A percentile compares a stretch with the other conserved stretches of the same genome.
Conservation (phyloP, 2,888 invertebrate genomes). For the Dinocampus coccinellae region DNA sequence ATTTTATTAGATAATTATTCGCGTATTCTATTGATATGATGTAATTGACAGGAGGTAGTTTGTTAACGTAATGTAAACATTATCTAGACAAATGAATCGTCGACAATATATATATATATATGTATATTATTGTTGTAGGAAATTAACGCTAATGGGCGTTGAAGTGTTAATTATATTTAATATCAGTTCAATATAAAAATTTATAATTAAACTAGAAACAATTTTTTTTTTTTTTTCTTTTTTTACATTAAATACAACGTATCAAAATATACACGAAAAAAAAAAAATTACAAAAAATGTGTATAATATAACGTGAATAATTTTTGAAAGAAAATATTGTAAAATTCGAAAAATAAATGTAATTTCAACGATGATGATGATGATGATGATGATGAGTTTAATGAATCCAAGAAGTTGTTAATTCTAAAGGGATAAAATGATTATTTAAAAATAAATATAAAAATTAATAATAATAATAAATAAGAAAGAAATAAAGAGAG, state of each 20-base stretch:
- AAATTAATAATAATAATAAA: constrained; percentile 9
- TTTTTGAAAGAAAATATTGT: neutral
- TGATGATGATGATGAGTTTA: constrained; percentile 17
- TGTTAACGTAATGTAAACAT: constrained; percentile 30
- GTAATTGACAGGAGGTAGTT: constrained; percentile 30
- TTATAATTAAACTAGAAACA: constrained; percentile 23
- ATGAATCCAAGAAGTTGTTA: constrained; percentile 19
- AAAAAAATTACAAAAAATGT: no score
- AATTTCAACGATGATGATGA: neutral
- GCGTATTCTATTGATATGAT: constrained; percentile 15
- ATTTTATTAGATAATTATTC: constrained; percentile 26
- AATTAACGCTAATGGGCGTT: constrained; percentile 23
- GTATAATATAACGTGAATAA: constrained; percentile 14
- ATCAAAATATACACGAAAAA: no score
- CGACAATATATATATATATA: neutral
- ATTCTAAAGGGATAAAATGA: constrained; percentile 16
- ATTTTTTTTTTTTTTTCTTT: no score
- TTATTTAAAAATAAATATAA: neutral
- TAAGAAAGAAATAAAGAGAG: constrained; percentile 12
- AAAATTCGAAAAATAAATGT: neutral
- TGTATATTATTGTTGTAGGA: neutral
- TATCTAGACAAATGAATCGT: constrained; percentile 21
- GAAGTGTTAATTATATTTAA: constrained; percentile 17
- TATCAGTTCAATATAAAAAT: constrained; percentile 2
- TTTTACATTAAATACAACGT: neutral